These are phyloP conservation scores for Elymnias hypermnestra DNA, from an alignment of 1,140 invertebrate species.

Conservation along the genomic window DNA sequence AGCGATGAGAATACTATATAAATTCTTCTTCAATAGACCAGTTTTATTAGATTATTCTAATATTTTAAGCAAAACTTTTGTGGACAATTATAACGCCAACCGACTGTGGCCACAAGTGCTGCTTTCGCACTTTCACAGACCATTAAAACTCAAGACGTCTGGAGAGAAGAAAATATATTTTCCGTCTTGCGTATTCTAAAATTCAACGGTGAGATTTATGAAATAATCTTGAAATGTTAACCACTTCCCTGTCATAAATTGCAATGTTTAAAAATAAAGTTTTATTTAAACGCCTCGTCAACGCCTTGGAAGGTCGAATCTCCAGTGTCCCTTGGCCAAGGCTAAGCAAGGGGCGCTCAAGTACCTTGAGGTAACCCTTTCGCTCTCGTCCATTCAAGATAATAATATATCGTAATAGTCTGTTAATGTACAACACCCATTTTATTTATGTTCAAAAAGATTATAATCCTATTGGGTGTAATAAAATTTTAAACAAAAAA, in stretches of 20 bases:
- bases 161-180: constrained; percentile 1
- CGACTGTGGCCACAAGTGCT: constrained; percentile 1
- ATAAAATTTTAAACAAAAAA: no score
- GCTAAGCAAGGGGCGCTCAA: constrained; percentile 14
- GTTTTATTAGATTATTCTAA: no score
- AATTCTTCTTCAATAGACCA: no score
- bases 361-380: constrained; percentile 14
- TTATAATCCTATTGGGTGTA: no score
- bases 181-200: constrained; percentile 4
- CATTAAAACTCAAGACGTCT: constrained; percentile 7
- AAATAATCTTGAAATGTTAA: constrained; percentile 1
- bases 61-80: constrained; percentile 3
- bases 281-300: constrained; percentile 9
- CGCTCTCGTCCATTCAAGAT: constrained; percentile 14
- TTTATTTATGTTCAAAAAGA: no score
- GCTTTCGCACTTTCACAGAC: constrained; percentile 1
- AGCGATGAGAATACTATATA: no score
- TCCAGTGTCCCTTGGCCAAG: constrained; percentile 12
- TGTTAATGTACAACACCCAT: constrained; percentile 16
- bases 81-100: neutral
- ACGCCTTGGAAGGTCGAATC: constrained; percentile 15
- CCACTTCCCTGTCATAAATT: constrained; percentile 6
- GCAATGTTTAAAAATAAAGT: constrained; percentile 14
- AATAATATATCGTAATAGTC: constrained; percentile 11
- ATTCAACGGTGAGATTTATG: neutral